These are phyloP conservation scores for Apostichopus leukothele DNA, from an alignment of 53 echinoderm and acorn worm species.

Conservation along the genomic window DNA sequence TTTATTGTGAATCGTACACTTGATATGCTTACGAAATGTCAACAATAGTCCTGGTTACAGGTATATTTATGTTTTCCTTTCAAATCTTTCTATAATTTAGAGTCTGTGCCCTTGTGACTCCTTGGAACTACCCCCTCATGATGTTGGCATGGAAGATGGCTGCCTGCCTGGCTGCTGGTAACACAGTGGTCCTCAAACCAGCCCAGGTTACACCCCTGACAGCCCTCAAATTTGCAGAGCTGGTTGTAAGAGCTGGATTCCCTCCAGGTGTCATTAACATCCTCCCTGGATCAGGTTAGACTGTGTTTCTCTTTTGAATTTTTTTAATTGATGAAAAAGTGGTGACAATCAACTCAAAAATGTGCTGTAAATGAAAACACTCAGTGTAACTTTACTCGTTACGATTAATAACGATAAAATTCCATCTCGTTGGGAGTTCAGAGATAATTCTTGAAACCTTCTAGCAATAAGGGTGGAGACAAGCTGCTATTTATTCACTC, in stretches of 20 bases:
- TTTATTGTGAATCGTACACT: too few relatives aligned
- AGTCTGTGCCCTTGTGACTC: constrained; percentile 90
- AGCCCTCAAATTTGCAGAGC: constrained; percentile 97
- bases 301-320: neutral
- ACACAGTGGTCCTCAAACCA: constrained; percentile 96
- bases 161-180: constrained; percentile 98
- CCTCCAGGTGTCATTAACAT: constrained; percentile 99
- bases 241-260: constrained; percentile 93
- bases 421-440: too few relatives aligned
- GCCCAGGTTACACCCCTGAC: constrained; percentile 98
- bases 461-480: too few relatives aligned
- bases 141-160: constrained; percentile 99
- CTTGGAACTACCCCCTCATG: constrained; percentile 99
- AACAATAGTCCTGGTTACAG: too few relatives aligned
- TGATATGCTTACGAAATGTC: too few relatives aligned
- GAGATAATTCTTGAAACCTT: too few relatives aligned
- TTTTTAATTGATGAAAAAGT: neutral
- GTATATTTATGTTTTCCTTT: too few relatives aligned
- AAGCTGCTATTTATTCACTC: too few relatives aligned
- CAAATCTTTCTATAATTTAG: constrained; percentile 38
- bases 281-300: constrained; percentile 93
- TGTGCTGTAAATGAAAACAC: too few relatives aligned
- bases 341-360: too few relatives aligned
- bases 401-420: too few relatives aligned
- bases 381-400: too few relatives aligned